These are phyloP conservation scores for Argyrosomus regius DNA, from an alignment of 2,797 vertebrate species.

Conservation along the genomic window DNA sequence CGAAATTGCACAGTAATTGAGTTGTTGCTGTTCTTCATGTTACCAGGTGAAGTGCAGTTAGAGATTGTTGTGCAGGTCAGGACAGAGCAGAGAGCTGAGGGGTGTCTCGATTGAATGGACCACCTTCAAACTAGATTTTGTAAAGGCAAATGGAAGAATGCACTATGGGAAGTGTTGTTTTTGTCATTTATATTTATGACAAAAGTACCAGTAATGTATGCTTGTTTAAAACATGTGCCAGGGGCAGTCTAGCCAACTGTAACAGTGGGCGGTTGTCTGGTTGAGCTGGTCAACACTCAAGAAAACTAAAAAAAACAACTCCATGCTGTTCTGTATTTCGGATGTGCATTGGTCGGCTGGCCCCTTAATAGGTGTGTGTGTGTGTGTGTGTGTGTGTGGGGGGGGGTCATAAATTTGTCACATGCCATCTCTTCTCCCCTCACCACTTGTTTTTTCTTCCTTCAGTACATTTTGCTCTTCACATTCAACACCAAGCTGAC, in stretches of 20 bases:
- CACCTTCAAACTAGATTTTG: neutral
- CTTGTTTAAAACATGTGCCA: conserved; percentile 15
- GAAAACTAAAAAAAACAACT: conserved; percentile 26
- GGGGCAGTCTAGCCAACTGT: conserved; percentile 23
- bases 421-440: conserved; percentile 9
- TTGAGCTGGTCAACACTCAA: conserved; percentile 36
- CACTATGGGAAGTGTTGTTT: conserved; percentile 3
- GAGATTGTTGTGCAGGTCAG: neutral
- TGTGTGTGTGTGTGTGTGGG: neutral
- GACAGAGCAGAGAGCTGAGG: neutral
- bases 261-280: conserved; percentile 32
- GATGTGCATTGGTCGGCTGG: conserved; percentile 27
- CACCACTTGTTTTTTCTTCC: conserved; percentile 2
- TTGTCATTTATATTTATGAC: conserved; percentile 47
- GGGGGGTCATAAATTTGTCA: conserved; percentile 48
- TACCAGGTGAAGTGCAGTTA: neutral
- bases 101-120: conserved; percentile 1
- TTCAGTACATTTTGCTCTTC: conserved; percentile 28
- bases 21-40: neutral
- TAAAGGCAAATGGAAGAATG: conserved; percentile 16
- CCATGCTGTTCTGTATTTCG: conserved; percentile 32
- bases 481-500: conserved; percentile 49
- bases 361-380: conserved; percentile 7
- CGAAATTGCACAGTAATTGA: no score
- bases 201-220: conserved; percentile 35